Evolutionary conservation across 2,797 vertebrate species (phyloP).

Genomic region (Sebastes cheni): DNA sequence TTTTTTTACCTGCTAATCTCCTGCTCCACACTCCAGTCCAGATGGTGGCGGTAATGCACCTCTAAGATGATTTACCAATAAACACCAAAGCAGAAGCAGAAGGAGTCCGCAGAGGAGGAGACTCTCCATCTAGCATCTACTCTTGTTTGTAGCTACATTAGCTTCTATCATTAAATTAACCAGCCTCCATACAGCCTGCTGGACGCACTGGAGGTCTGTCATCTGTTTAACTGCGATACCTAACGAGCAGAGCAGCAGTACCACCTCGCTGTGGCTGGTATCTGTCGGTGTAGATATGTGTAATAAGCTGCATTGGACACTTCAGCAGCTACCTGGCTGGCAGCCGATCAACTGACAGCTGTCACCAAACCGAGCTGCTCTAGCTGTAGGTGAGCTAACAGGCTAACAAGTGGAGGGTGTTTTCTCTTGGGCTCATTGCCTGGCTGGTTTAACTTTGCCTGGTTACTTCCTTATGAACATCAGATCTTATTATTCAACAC

Average conservation of each 20-base stretch:
- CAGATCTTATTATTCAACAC: not conserved
- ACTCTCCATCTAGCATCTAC: conserved; percentile 15
- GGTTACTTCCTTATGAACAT: conserved; percentile 14
- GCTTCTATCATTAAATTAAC: conserved; percentile 40
- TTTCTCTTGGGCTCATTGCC: conserved; percentile 13
- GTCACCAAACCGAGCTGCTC: conserved; percentile 67
- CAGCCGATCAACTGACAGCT: conserved; percentile 72
- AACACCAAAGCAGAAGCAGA: not conserved
- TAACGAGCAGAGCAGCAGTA: not conserved
- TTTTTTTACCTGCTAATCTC: too few relatives aligned
- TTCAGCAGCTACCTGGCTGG: conserved; percentile 56
- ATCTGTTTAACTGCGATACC: not conserved
- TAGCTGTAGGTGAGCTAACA: conserved; percentile 57
- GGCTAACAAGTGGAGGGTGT: conserved; percentile 46
- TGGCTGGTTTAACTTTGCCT: conserved; percentile 7
- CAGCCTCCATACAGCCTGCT: conserved; percentile 7
- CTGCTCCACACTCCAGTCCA: too few relatives aligned
- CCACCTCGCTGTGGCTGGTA: not conserved
- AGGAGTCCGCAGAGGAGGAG: not conserved
- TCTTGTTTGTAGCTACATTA: conserved; percentile 62
- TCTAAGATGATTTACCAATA: too few relatives aligned
- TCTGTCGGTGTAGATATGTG: conserved; percentile 48
- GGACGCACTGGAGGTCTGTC: conserved; percentile 1
- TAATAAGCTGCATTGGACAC: conserved; percentile 53
- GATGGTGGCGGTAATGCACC: accelerated